Evolutionary conservation across 2,797 vertebrate genomes (phyloP).

Genomic region (Brachymystax lenok): DNA sequence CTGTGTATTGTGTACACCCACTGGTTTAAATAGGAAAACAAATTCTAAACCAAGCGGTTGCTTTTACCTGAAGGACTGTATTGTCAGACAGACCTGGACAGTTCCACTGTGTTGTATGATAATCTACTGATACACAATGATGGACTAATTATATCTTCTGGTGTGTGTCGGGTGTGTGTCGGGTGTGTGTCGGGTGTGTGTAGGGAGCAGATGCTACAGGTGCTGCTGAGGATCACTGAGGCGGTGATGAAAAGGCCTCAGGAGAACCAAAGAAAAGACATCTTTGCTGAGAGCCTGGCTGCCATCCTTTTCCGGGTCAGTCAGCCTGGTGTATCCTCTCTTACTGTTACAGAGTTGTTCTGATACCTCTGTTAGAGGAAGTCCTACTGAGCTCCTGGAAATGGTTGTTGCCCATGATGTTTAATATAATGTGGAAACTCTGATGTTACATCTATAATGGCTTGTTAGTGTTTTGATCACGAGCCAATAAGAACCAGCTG

Average conservation of each 20-base stretch:
- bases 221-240: constrained; percentile 95
- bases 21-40: no score
- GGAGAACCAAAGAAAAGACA: constrained; percentile 88
- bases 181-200: no score
- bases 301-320: constrained; percentile 92
- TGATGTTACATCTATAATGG: background rate
- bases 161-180: constrained; percentile 6
- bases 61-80: no score
- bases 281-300: constrained; percentile 91
- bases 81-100: no score
- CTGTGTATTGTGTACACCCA: no score
- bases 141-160: background rate
- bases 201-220: constrained; percentile 98
- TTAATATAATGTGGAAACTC: no score
- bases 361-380: no score
- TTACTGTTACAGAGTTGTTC: no score
- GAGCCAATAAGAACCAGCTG: background rate
- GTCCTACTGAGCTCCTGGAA: no score
- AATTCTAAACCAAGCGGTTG: no score
- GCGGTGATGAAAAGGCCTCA: constrained; percentile 94
- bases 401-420: no score
- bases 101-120: background rate
- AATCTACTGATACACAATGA: background rate
- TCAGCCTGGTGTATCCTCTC: constrained; percentile 13
- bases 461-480: background rate